Percentiles rank a stretch among this genome's conserved stretches.
Evolutionary conservation across 2,888 invertebrate species (phyloP).

Genomic region (Scrobipalpa costella): DNA sequence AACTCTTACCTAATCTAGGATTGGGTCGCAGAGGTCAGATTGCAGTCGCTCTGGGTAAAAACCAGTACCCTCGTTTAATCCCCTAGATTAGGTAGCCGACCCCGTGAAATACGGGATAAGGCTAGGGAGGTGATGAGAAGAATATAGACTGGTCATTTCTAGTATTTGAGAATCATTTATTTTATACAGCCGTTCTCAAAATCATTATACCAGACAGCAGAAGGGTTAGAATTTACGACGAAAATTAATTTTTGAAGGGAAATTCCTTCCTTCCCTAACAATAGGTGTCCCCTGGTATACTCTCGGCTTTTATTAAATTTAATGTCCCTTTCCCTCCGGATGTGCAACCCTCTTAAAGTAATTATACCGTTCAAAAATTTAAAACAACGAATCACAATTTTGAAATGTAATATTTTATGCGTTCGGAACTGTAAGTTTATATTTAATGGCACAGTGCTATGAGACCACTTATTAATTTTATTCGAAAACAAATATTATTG

Average conservation of each 20-base stretch:
- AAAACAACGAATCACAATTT: constrained; percentile 36
- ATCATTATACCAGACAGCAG: constrained; percentile 17
- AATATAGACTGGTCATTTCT: too few relatives aligned
- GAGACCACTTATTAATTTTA: background rate
- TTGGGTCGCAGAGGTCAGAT: too few relatives aligned
- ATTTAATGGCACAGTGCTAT: background rate
- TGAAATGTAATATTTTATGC: background rate
- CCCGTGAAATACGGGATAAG: too few relatives aligned
- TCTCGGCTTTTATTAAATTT: constrained; percentile 29
- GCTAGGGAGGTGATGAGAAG: too few relatives aligned
- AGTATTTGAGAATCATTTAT: background rate
- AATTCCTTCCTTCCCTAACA: constrained; percentile 23
- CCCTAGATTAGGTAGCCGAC: too few relatives aligned
- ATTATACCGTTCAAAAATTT: constrained; percentile 54
- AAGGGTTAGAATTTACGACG: constrained; percentile 28
- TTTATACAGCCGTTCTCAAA: constrained; percentile 7
- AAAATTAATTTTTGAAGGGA: constrained; percentile 29
- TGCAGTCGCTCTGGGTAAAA: too few relatives aligned
- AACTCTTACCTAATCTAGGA: too few relatives aligned
- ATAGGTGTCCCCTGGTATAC: constrained; percentile 27
- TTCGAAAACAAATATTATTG: too few relatives aligned
- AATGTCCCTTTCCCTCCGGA: constrained; percentile 30
- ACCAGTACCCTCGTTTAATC: too few relatives aligned
- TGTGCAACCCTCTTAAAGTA: constrained; percentile 50
- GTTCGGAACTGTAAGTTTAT: background rate